Percentiles rank a stretch among this genome's conserved stretches.
These are phyloP conservation scores for Scopus umbretta DNA, from an alignment of 2,113 vertebrate genomes.

Conservation along the genomic window DNA sequence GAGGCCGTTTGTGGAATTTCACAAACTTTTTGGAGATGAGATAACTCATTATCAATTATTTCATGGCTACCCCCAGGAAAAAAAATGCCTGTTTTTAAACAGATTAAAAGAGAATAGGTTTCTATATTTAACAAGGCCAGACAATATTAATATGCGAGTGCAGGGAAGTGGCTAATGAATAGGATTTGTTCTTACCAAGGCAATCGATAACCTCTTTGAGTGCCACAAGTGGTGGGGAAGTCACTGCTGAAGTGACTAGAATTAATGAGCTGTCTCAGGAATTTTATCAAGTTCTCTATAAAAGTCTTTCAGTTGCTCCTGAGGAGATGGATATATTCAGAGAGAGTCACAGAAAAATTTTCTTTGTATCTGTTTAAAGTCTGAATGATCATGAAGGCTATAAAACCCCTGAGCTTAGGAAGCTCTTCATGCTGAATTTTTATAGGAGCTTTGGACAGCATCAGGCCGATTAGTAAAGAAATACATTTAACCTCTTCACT, in stretches of 20 bases:
- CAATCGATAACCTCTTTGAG: neutral
- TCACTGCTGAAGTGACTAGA: neutral
- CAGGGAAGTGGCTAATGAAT: neutral
- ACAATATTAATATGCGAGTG: neutral
- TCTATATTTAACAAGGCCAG: conserved; percentile 29
- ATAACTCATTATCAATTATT: neutral
- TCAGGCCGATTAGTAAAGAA: conserved; percentile 5
- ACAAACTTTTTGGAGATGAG: neutral
- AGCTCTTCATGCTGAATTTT: neutral
- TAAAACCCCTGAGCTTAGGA: neutral
- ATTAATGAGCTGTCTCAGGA: conserved; percentile 14
- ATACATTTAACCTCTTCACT: conserved; percentile 12
- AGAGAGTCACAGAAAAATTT: neutral
- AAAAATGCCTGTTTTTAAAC: neutral
- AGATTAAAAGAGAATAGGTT: neutral
- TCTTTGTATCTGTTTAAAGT: conserved; percentile 14
- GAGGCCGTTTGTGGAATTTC: neutral
- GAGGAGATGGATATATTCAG: conserved; percentile 4
- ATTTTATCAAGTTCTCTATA: neutral
- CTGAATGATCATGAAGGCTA: conserved; percentile 7
- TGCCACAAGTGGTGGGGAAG: neutral
- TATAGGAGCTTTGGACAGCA: neutral
- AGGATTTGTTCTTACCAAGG: neutral
- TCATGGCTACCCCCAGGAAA: neutral
- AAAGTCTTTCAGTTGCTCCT: neutral